Conservation (phyloP, 2,113 vertebrate species). For the Antennarius striatus region DNA sequence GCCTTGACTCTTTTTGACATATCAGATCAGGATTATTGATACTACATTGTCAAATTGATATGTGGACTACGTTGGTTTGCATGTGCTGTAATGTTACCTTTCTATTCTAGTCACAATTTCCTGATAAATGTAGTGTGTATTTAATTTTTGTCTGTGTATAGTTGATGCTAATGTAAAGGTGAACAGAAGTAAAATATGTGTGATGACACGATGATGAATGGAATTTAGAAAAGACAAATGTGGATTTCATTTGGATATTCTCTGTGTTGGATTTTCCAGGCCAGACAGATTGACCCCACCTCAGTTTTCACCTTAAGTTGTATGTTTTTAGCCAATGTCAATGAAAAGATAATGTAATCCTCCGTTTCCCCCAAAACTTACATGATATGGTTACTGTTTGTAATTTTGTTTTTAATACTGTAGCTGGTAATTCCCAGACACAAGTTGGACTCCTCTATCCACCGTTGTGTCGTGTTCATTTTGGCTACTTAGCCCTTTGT, state of each 20-base stretch:
- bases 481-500: slow-evolving; percentile 26
- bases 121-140: neutral
- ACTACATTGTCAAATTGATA: neutral
- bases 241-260: slow-evolving; percentile 5
- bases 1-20: neutral
- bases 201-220: neutral
- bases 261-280: slow-evolving; percentile 35
- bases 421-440: slow-evolving; percentile 23
- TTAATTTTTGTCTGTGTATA: neutral
- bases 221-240: slow-evolving; percentile 5
- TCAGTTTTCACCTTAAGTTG: neutral
- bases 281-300: slow-evolving; percentile 1
- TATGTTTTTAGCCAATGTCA: too few species aligned
- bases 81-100: neutral
- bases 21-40: neutral
- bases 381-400: neutral
- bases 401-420: slow-evolving; percentile 8
- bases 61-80: neutral
- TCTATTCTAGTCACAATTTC: neutral
- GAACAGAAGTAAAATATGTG: neutral
- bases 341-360: too few species aligned
- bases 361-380: too few species aligned
- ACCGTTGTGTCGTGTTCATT: slow-evolving; percentile 20
- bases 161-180: neutral
- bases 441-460: slow-evolving; percentile 1